Percentiles rank a stretch among this genome's conserved stretches.
phyloP scores from a whole-genome alignment of 2,888 invertebrate genomes.

The Oscheius onirici region DNA sequence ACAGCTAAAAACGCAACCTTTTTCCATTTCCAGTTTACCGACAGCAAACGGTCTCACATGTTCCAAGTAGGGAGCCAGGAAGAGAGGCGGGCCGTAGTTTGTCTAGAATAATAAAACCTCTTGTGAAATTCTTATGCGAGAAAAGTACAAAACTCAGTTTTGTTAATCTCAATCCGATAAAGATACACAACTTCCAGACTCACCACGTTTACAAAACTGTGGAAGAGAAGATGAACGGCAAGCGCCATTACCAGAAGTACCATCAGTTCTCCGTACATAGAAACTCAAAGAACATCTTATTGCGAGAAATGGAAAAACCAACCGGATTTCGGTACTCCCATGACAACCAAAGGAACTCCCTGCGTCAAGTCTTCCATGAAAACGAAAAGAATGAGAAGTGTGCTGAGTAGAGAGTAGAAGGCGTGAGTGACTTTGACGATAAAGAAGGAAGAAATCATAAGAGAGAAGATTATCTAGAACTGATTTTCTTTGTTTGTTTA shows the following conservation, averaged over 20 bases:
- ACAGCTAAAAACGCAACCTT: neutral
- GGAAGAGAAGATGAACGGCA: slow-evolving; percentile 4
- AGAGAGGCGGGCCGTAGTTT: neutral
- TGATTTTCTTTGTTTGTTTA: neutral
- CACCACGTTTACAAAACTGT: neutral
- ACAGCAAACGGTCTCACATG: neutral
- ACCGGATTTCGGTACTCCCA: slow-evolving; percentile 18
- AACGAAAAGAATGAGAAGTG: neutral
- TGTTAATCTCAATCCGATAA: neutral
- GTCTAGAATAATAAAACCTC: too few relatives aligned
- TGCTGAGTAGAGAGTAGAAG: neutral
- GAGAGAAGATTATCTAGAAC: neutral
- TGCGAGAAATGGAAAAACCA: neutral
- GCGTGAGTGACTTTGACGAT: neutral
- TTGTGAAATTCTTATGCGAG: neutral
- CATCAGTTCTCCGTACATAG: slow-evolving; percentile 23
- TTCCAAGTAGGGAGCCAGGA: slow-evolving; percentile 5
- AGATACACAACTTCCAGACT: too few relatives aligned
- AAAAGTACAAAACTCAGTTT: neutral
- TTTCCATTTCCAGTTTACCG: neutral
- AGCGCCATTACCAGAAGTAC: neutral
- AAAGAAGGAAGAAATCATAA: neutral
- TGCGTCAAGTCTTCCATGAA: slow-evolving; percentile 20
- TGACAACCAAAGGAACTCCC: slow-evolving; percentile 14
- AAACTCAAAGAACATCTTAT: neutral